Conservation (phyloP, 2,113 vertebrate species). For the Sinocyclocheilus anshuiensis region DNA sequence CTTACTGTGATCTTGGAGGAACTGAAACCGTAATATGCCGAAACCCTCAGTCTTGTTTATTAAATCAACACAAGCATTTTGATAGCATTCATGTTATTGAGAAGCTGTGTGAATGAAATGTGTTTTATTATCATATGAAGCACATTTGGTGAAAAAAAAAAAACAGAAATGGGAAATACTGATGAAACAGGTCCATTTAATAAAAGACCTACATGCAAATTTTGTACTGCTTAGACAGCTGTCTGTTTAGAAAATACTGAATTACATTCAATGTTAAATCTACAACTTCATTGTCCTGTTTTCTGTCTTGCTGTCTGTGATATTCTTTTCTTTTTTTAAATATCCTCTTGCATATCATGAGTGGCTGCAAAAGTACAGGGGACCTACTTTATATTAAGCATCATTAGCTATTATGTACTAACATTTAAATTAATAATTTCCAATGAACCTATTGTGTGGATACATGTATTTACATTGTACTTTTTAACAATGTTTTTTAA, state of each 20-base stretch:
- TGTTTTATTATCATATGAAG: too few species aligned
- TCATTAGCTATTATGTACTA: too few species aligned
- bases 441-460: too few species aligned
- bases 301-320: too few species aligned
- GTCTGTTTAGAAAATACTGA: neutral
- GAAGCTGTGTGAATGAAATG: neutral
- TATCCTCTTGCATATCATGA: neutral
- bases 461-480: neutral
- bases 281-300: neutral
- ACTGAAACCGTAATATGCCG: too few species aligned
- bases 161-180: neutral
- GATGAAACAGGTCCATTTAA: neutral
- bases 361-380: neutral
- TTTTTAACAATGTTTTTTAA: too few species aligned
- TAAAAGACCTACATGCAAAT: neutral
- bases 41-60: neutral
- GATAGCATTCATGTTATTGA: too few species aligned
- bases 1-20: neutral
- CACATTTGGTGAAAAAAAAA: too few species aligned
- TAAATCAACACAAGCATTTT: too few species aligned
- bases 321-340: neutral
- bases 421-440: neutral
- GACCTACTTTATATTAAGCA: neutral
- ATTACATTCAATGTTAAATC: neutral
- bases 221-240: neutral